phyloP scores from a whole-genome alignment of 2,888 invertebrate species.

The Icerya purchasi region DNA sequence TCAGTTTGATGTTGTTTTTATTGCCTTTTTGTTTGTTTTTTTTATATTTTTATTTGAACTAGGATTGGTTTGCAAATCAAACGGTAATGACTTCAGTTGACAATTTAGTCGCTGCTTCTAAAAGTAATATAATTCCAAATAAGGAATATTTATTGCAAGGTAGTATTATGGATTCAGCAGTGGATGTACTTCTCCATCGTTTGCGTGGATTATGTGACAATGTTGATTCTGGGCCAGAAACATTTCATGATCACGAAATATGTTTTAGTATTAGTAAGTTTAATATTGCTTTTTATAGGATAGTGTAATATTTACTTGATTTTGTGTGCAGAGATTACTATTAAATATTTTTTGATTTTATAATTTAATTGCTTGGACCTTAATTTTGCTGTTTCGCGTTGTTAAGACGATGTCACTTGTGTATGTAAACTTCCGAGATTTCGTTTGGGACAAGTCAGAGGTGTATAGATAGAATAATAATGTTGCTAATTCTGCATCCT shows the following conservation, averaged over 20 bases:
- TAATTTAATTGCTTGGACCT: not conserved
- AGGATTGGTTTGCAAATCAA: slow-evolving; percentile 11
- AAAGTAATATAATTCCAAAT: slow-evolving; percentile 71
- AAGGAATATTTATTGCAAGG: slow-evolving; percentile 87
- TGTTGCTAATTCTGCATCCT: no score
- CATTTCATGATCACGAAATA: slow-evolving; percentile 83
- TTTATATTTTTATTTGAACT: not conserved
- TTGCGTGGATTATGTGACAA: slow-evolving; percentile 82
- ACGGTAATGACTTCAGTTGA: slow-evolving; percentile 33
- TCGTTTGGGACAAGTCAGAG: no score
- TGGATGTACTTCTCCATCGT: slow-evolving; percentile 72
- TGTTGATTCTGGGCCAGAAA: slow-evolving; percentile 72
- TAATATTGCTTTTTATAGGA: no score
- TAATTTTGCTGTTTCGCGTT: no score
- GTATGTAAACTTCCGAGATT: no score
- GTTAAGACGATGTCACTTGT: no score
- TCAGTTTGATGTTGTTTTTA: no score
- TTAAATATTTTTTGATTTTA: not conserved
- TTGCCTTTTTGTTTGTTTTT: no score
- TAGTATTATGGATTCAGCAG: slow-evolving; percentile 73
- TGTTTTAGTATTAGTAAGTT: slow-evolving; percentile 55
- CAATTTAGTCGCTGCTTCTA: slow-evolving; percentile 52
- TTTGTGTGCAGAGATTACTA: no score
- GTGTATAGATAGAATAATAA: no score
- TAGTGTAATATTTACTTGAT: no score